A percentile compares a stretch with the other conserved stretches of the same genome.
phyloP scores from a whole-genome alignment of 2,797 vertebrate species.

The Alcedo quadribrachys region DNA sequence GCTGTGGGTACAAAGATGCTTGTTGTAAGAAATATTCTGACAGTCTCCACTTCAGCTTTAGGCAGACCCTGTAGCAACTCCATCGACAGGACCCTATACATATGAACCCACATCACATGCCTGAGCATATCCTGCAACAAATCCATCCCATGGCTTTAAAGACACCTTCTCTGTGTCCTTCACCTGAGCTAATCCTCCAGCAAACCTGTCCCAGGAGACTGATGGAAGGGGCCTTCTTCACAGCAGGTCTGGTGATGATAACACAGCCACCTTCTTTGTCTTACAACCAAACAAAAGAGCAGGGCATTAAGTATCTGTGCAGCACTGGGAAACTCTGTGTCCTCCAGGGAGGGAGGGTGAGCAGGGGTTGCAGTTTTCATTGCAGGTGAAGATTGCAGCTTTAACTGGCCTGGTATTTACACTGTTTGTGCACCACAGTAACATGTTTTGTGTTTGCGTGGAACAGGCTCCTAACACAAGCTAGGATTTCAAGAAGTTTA shows the following conservation, averaged over 20 bases:
- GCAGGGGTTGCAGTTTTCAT: neutral
- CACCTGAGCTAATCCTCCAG: slow-evolving; percentile 11
- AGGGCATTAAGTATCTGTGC: neutral
- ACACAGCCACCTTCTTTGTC: neutral
- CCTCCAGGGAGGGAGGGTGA: neutral
- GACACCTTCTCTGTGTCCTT: neutral
- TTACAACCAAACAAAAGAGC: neutral
- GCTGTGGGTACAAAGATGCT: neutral
- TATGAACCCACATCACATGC: neutral
- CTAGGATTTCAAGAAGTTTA: neutral
- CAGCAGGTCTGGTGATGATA: neutral
- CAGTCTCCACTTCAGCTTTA: neutral
- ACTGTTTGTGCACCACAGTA: neutral
- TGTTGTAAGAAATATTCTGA: neutral
- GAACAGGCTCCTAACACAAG: neutral
- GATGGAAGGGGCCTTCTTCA: neutral
- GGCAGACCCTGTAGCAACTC: neutral
- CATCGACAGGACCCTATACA: neutral
- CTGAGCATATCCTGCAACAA: slow-evolving; percentile 6
- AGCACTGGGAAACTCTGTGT: neutral
- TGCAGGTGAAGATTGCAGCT: neutral
- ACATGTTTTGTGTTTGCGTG: neutral
- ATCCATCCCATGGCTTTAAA: neutral
- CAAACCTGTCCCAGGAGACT: neutral
- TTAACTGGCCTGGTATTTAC: neutral